Conservation (phyloP, 2,888 invertebrate genomes). For the Drosophila longiperda region DNA sequence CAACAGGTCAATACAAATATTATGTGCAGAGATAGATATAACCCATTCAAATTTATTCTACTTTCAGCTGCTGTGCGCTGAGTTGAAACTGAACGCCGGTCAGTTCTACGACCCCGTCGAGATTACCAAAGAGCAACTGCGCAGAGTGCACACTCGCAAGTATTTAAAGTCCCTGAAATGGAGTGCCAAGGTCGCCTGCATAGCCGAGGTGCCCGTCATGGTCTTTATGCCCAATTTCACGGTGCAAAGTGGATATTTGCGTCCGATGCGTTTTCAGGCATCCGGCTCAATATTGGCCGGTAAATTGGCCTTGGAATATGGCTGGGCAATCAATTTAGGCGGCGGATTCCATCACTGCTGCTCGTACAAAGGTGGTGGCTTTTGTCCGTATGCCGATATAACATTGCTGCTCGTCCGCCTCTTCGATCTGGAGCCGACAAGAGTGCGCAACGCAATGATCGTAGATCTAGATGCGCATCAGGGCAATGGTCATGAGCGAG, state of each 20-base stretch:
- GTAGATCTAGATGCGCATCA: conserved; percentile 97
- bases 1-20: conserved; percentile 85
- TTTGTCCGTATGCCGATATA: conserved; percentile 96
- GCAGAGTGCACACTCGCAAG: conserved; percentile 90
- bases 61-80: conserved; percentile 86
- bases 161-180: conserved; percentile 91
- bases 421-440: conserved; percentile 86
- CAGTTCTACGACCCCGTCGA: conserved; percentile 89
- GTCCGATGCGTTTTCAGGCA: conserved; percentile 92
- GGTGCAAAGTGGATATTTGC: conserved; percentile 90
- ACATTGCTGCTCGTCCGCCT: conserved; percentile 91
- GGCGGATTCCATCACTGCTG: conserved; percentile 96
- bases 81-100: conserved; percentile 87
- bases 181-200: conserved; percentile 91
- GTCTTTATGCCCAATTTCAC: conserved; percentile 91
- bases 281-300: conserved; percentile 93
- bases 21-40: neutral
- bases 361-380: conserved; percentile 91
- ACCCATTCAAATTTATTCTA: neutral
- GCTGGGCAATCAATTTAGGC: conserved; percentile 96
- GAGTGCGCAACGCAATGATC: conserved; percentile 91
- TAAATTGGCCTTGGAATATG: conserved; percentile 91
- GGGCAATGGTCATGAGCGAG: conserved; percentile 95
- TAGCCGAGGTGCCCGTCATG: conserved; percentile 91
- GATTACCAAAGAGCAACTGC: conserved; percentile 89